A percentile compares a stretch with the other conserved stretches of the same genome.
Conservation (phyloP, 2,113 vertebrate species). For the Leptodactylus fuscus region DNA sequence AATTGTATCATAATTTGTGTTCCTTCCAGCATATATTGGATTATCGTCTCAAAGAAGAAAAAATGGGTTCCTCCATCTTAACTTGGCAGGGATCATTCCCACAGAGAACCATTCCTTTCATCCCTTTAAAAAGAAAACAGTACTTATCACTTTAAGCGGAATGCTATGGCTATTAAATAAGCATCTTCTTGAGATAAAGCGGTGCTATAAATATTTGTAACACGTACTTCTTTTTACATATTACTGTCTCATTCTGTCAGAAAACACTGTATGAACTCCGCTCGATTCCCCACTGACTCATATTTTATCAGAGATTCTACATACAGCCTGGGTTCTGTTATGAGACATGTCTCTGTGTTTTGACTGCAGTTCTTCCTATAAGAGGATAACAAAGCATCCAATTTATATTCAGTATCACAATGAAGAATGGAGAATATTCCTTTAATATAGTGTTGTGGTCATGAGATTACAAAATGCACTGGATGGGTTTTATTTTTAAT, state of each 20-base stretch:
- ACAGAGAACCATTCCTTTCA: constrained; percentile 77
- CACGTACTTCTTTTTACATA: constrained; percentile 88
- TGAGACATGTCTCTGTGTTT: neutral
- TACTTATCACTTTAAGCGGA: constrained; percentile 76
- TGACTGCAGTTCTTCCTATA: neutral
- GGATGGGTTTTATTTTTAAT: too few species aligned
- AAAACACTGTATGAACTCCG: constrained; percentile 84
- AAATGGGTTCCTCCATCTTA: constrained; percentile 69
- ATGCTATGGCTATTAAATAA: constrained; percentile 80
- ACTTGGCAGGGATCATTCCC: constrained; percentile 74
- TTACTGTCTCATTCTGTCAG: constrained; percentile 87
- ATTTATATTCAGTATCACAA: too few species aligned
- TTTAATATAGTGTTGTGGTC: too few species aligned
- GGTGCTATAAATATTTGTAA: constrained; percentile 85
- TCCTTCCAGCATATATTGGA: too few species aligned
- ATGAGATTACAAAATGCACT: too few species aligned
- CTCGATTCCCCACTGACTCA: constrained; percentile 75
- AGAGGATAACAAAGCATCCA: too few species aligned
- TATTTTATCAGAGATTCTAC: constrained; percentile 82
- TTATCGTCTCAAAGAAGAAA: too few species aligned
- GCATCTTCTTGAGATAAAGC: constrained; percentile 77
- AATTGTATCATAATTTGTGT: too few species aligned
- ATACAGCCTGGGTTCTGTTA: constrained; percentile 70
- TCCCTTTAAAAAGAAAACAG: constrained; percentile 76
- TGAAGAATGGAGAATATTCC: too few species aligned